Evolutionary conservation across 2,888 invertebrate genomes (phyloP), one percentile per base, ranked within the genome.

Genomic region (Terebella lapidaria): DNA sequence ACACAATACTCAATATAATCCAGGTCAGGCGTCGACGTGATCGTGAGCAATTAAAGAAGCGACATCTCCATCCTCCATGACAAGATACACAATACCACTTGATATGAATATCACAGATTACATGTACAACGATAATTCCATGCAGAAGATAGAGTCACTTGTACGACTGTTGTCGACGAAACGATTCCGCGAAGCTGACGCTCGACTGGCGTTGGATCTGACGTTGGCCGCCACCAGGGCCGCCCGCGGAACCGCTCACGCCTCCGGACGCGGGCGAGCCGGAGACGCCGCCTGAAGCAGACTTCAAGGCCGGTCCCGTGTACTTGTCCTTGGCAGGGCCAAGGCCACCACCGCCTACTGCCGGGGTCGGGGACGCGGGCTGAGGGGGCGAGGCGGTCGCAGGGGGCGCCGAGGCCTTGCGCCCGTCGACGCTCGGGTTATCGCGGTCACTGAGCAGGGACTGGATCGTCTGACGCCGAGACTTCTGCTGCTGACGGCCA

Each of bases 391-490:
- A 24, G n/a, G 15, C n/a, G n/a, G 49, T 49, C 22, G 53, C 5
- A 25, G 53, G 53, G 4, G 53, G 53, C 26, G 15, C 28, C 4
- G 53, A 53, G 27, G 5, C 5, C 53, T 53, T 53, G 15, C 53
- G 26, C 5, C 53, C 53, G 53, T 53, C 53, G 15, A 53, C 53
- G 53, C 22, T 28, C 4, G 53, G 53, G 22, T 53, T 28, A 28
- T 53, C 53, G 10, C 53, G 26, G 53, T 53, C 29, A 28, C 53
- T 53, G 53, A 53, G 26, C 5, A 53, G 53, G 28, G 15, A 15
- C 53, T 53, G 27, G 5, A 53, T 5, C 10, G 26, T 53, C 26
- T 28, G 53, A 15, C 53, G 26, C 15, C 53, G 53, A 10, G 5
- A 18, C 5, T 5, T 53, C 10, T 25, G 5, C 15, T 5, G 4